Conservation (phyloP, 2,797 vertebrate genomes). For the Pitangus sulphuratus region DNA sequence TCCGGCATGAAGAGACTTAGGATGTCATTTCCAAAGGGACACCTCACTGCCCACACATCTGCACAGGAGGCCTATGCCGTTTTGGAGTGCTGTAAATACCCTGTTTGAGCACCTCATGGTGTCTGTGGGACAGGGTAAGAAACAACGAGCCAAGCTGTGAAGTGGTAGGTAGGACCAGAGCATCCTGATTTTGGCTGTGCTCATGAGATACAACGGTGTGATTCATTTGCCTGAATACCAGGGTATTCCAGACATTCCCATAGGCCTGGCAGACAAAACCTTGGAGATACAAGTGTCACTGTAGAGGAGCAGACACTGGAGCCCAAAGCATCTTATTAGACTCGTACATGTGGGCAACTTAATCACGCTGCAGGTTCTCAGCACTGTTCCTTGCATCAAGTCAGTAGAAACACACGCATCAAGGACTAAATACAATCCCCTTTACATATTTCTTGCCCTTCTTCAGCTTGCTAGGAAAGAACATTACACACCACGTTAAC, state of each 20-base stretch:
- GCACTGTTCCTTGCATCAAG: background rate
- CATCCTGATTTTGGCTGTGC: background rate
- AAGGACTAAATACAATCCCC: background rate
- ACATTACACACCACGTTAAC: background rate
- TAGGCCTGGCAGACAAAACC: background rate
- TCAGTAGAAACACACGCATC: background rate
- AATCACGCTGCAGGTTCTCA: background rate
- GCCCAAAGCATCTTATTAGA: background rate
- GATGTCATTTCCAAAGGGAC: background rate
- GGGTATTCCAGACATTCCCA: background rate
- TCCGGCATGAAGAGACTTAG: background rate
- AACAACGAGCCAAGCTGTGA: background rate
- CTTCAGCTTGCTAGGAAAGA: background rate
- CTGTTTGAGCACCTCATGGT: background rate
- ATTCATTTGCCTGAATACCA: background rate
- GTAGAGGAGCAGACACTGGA: background rate
- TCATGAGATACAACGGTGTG: background rate
- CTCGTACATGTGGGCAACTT: background rate
- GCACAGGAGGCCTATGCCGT: background rate
- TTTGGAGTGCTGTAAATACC: background rate
- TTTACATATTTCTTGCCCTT: background rate
- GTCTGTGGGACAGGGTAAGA: background rate
- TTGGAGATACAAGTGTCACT: background rate
- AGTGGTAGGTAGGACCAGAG: background rate
- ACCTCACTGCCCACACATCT: rapidly evolving